Evolutionary conservation across 2,113 vertebrate species (phyloP), one percentile per base, ranked within the genome.

Genomic region (Athene cunicularia): DNA sequence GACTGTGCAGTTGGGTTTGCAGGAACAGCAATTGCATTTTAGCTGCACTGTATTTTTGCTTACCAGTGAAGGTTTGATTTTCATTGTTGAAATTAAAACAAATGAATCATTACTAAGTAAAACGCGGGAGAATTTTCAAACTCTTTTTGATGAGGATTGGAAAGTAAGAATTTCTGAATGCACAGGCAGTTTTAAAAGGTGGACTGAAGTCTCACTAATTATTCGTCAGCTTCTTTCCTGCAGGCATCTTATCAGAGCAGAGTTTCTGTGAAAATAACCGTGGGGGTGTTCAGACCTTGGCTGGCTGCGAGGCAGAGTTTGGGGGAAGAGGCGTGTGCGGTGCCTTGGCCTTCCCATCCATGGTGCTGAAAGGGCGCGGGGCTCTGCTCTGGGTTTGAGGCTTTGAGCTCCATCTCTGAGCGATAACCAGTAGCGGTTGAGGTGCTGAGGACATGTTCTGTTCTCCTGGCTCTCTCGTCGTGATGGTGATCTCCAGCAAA

Each of bases 241-340:
- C 8, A 71, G 62, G 6, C 11, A 3, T 49, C 59, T 52, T 35
- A 30, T 23, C 22, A 50, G 67, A 27, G 22, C 32, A 43, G 3
- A 28, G 12, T 39, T 87, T 74, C 49, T 23, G 30, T 20, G 33
- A 16, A 16, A 30, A 20, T 49, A 33, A 8, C 59, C 30, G 23
- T 2, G 37, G 18, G 35, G 23, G 2, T 50, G 9, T 43, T 37
- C 37, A 59, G 41, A 19, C 24, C 35, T 53, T 27, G 9, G 0
- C 1, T n/a, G 80, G 7, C 30, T 18, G 0, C 4, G 33, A 30
- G 55, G 19, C 35, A 1, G 1, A 4, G 59, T 35, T 58, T 4
- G 15, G 22, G 2, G 64, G 35, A 12, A 43, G 73, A 47, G 45
- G 45, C 45, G 9, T 7, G 13, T 2, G 45, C 20, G 45, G 45